Evolutionary conservation across 2,113 vertebrate species (phyloP).

Genomic region (Gila orcuttii): DNA sequence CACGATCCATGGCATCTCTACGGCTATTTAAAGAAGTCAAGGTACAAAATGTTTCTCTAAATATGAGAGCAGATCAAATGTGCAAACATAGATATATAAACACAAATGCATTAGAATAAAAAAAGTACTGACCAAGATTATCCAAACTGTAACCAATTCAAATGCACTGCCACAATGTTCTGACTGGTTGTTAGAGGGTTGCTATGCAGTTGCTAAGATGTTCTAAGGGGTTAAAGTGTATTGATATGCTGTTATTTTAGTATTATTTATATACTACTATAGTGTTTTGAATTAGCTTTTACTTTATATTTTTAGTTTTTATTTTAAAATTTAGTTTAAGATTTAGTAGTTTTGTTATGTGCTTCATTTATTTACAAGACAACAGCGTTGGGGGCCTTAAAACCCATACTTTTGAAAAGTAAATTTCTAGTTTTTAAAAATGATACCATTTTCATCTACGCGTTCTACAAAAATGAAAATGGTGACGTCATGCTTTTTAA

Average conservation of each 20-base stretch:
- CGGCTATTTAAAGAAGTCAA: constrained; percentile 4
- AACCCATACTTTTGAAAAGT: too few species aligned
- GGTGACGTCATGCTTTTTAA: too few species aligned
- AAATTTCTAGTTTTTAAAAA: too few species aligned
- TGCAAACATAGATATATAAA: neutral
- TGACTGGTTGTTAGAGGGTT: neutral
- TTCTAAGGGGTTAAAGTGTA: neutral
- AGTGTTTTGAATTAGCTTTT: too few species aligned
- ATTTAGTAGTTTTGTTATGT: too few species aligned
- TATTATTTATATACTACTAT: neutral
- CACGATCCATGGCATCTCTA: neutral
- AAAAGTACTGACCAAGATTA: neutral
- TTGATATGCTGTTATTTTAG: neutral
- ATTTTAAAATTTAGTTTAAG: too few species aligned
- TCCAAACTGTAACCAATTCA: neutral
- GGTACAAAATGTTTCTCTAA: neutral
- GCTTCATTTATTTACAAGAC: too few species aligned
- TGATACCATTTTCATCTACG: too few species aligned
- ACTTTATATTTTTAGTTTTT: too few species aligned
- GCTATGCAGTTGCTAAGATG: neutral
- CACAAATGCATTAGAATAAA: neutral
- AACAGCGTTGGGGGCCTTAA: too few species aligned
- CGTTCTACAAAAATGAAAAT: too few species aligned
- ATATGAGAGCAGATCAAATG: neutral
- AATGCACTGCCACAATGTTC: neutral